Percentiles rank a stretch among this genome's conserved stretches.
Conservation (phyloP, 2,797 vertebrate genomes). For the Sarcophilus harrisii region DNA sequence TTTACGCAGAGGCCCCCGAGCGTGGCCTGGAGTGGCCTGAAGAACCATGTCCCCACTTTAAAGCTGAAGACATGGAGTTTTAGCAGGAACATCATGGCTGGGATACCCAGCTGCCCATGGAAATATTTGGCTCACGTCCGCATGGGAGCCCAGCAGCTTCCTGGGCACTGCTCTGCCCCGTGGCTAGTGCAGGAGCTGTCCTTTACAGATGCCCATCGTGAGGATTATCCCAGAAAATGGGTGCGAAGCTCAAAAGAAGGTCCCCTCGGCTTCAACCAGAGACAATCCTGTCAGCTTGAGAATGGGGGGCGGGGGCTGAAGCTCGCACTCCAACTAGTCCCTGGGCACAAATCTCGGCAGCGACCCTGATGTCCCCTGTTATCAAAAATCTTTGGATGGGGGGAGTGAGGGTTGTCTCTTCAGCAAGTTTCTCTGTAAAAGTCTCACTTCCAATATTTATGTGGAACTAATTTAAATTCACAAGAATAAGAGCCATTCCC, state of each 20-base stretch:
- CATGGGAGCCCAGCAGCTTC: neutral
- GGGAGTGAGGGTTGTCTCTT: neutral
- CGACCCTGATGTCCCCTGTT: neutral
- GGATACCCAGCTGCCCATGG: neutral
- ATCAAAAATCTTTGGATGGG: neutral
- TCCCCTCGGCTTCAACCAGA: neutral
- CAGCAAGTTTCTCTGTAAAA: neutral
- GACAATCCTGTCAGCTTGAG: neutral
- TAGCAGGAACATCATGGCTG: neutral
- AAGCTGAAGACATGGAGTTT: neutral
- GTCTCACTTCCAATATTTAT: neutral
- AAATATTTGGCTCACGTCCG: neutral
- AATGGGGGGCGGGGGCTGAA: neutral
- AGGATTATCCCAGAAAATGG: neutral
- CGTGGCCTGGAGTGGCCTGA: neutral
- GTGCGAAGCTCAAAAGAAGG: neutral
- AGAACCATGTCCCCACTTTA: neutral
- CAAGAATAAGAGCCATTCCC: neutral
- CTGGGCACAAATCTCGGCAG: neutral
- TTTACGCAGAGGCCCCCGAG: neutral
- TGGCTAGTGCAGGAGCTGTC: neutral
- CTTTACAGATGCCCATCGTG: neutral
- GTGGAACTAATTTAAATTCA: neutral
- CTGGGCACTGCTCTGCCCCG: neutral
- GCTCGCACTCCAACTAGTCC: neutral